Conservation (phyloP, 2,113 vertebrate species). For the Mystacornis crossleyi region DNA sequence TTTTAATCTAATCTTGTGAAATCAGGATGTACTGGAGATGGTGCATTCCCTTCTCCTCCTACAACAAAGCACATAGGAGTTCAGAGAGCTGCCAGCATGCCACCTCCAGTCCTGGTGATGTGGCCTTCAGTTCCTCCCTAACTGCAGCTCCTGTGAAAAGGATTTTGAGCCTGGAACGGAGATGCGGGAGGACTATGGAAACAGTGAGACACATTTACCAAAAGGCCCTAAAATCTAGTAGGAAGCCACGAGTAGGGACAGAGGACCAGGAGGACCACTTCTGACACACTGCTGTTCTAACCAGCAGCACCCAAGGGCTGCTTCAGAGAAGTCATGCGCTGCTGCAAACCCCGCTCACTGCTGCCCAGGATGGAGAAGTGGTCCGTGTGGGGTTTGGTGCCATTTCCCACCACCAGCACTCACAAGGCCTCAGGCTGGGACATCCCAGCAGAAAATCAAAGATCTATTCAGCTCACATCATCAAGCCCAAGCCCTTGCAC, state of each 20-base stretch:
- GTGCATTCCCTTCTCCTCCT: conserved; percentile 19
- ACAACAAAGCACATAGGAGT: not conserved
- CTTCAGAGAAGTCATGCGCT: not conserved
- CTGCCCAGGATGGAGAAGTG: not conserved
- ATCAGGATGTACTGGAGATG: not conserved
- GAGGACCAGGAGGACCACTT: not conserved
- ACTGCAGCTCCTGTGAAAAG: not conserved
- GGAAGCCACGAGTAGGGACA: not conserved
- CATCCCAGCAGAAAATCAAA: not conserved
- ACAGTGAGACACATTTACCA: not conserved
- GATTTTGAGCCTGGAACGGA: not conserved
- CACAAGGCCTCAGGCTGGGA: not conserved
- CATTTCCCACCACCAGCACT: not conserved
- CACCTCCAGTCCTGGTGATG: not conserved
- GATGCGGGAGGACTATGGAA: not conserved
- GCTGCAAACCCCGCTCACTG: accelerated
- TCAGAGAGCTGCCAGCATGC: not conserved
- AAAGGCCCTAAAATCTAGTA: not conserved
- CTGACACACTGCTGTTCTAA: not conserved
- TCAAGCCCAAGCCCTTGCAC: not conserved
- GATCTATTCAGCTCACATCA: not conserved
- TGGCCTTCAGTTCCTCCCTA: not conserved
- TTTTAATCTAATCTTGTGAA: conserved; percentile 51
- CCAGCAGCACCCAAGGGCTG: not conserved
- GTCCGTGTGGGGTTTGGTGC: not conserved